phyloP scores from a whole-genome alignment of 2,113 vertebrate species.

The Hyperopisus bebe region DNA sequence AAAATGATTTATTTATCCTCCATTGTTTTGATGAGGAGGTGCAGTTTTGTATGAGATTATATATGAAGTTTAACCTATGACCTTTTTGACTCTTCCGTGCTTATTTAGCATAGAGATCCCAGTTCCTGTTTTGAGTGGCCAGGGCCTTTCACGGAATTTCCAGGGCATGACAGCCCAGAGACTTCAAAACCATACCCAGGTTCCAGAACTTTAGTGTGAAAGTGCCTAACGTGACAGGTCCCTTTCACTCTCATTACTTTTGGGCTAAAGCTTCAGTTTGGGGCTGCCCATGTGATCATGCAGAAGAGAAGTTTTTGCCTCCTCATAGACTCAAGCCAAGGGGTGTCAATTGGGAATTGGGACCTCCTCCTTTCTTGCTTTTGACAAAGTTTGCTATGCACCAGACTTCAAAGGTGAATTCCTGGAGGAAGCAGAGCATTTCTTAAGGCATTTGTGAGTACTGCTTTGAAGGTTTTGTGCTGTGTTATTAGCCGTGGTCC shows the following conservation, averaged over 20 bases:
- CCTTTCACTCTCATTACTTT: not conserved
- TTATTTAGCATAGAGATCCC: not conserved
- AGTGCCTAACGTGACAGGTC: not conserved
- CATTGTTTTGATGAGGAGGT: not conserved
- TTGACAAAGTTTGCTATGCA: not conserved
- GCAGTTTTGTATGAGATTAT: not conserved
- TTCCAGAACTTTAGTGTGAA: not conserved
- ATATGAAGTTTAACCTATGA: not conserved
- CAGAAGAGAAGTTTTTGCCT: not conserved
- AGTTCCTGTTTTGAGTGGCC: not conserved
- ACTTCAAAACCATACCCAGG: not conserved
- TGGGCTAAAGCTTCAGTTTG: not conserved
- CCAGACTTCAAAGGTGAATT: slow-evolving; percentile 13
- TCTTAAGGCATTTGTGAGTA: not conserved
- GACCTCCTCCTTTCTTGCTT: not conserved
- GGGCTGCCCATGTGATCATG: not conserved
- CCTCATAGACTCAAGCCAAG: no score
- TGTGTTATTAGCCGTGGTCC: not conserved
- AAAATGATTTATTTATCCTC: not conserved
- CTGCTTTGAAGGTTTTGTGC: not conserved
- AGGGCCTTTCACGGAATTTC: not conserved
- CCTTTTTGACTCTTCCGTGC: not conserved
- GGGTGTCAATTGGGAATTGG: slow-evolving; percentile 10
- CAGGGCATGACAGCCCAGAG: not conserved
- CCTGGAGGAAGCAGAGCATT: slow-evolving; percentile 4